These are phyloP conservation scores for Cepphus grylle DNA, from an alignment of 2,113 vertebrate species.

Conservation along the genomic window DNA sequence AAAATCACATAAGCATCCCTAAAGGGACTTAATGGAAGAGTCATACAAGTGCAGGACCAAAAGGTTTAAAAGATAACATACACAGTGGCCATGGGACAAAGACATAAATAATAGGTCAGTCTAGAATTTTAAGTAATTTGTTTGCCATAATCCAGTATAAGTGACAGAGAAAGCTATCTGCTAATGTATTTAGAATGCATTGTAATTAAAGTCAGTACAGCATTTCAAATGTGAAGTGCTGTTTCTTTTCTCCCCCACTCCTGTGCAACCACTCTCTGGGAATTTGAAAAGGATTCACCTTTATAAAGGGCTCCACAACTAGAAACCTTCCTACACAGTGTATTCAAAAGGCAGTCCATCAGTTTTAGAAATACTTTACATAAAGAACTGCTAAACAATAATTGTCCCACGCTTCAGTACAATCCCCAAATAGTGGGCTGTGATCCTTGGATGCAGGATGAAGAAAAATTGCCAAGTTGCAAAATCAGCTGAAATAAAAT, in stretches of 20 bases:
- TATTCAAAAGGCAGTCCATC: background rate
- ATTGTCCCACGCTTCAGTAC: background rate
- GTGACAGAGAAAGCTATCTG: background rate
- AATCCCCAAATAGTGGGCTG: background rate
- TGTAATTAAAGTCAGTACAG: background rate
- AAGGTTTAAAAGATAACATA: background rate
- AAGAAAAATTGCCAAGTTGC: background rate
- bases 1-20: background rate
- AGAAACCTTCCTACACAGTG: background rate
- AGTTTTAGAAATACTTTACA: background rate
- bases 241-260: background rate
- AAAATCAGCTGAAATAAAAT: conserved; percentile 12
- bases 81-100: background rate
- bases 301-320: background rate
- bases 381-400: background rate
- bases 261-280: background rate
- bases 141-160: background rate
- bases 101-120: background rate
- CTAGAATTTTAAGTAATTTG: background rate
- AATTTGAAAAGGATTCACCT: background rate
- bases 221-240: background rate
- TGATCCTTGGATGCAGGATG: background rate
- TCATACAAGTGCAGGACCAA: background rate
- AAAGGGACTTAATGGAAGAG: background rate
- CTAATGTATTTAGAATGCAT: background rate